Evolutionary conservation across 2,797 vertebrate species (phyloP).

Genomic region (Pseudomugil gertrudae): DNA sequence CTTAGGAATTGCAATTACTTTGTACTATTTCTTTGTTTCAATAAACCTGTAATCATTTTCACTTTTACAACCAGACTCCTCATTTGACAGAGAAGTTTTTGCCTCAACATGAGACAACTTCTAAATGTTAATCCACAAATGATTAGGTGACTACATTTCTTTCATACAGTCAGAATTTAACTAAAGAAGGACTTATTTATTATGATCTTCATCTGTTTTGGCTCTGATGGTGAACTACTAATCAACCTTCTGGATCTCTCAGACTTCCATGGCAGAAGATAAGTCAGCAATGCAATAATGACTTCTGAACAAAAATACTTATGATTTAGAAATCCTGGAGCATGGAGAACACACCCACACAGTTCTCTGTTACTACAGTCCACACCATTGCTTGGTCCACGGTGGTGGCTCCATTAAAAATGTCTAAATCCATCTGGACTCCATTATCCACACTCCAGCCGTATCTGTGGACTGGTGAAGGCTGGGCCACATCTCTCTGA

Average conservation of each 20-base stretch:
- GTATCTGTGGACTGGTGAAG: constrained; percentile 45
- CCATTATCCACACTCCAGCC: constrained; percentile 53
- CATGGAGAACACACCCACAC: constrained; percentile 28
- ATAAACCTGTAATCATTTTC: no score
- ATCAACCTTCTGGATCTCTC: constrained; percentile 7
- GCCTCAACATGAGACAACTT: no score
- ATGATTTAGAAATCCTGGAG: constrained; percentile 36
- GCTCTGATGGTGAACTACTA: background rate
- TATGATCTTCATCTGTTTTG: constrained; percentile 8
- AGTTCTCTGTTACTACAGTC: constrained; percentile 52
- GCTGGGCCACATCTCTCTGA: constrained; percentile 39
- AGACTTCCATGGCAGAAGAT: constrained; percentile 11
- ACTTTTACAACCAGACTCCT: no score
- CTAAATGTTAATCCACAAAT: background rate
- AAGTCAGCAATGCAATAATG: constrained; percentile 44
- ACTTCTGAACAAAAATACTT: constrained; percentile 42
- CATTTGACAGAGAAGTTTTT: no score
- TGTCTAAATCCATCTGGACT: constrained; percentile 45
- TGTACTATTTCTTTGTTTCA: no score
- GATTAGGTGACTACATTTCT: background rate
- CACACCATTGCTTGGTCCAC: constrained; percentile 39
- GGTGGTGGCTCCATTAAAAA: constrained; percentile 55
- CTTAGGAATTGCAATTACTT: no score
- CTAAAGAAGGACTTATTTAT: no score
- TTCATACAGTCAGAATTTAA: background rate